Conservation (phyloP, 2,797 vertebrate species). For the Sebastes kiyomatsui region DNA sequence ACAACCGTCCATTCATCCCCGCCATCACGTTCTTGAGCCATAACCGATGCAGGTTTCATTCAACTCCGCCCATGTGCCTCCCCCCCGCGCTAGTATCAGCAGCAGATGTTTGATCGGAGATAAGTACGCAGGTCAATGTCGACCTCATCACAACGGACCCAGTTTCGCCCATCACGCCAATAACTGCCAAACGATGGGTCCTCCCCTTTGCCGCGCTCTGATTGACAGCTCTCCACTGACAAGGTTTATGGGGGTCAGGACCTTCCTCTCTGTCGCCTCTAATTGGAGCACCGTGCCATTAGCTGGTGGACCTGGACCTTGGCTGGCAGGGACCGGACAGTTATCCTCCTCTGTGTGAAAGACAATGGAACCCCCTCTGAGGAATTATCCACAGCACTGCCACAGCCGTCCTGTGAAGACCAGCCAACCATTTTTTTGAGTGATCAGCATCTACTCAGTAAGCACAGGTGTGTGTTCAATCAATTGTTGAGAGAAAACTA, state of each 20-base stretch:
- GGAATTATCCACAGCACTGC: conserved; percentile 44
- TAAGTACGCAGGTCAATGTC: conserved; percentile 74
- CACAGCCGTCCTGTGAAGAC: conserved; percentile 26
- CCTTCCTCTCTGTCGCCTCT: conserved; percentile 74
- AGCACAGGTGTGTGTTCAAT: conserved; percentile 59
- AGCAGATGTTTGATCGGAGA: conserved; percentile 80
- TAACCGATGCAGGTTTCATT: conserved; percentile 60
- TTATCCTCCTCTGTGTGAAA: conserved; percentile 47
- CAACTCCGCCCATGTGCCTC: conserved; percentile 24
- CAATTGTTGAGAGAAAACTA: conserved; percentile 52
- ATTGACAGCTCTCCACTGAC: conserved; percentile 76
- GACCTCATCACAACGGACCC: conserved; percentile 60
- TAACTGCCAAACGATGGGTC: conserved; percentile 65
- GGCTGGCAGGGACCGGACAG: conserved; percentile 48
- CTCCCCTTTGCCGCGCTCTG: conserved; percentile 56
- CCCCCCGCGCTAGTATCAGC: conserved; percentile 50
- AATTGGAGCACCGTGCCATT: conserved; percentile 69
- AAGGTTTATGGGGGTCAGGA: conserved; percentile 79
- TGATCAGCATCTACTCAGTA: conserved; percentile 53
- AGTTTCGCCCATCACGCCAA: conserved; percentile 62
- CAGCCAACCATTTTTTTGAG: conserved; percentile 33
- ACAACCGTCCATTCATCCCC: conserved; percentile 49
- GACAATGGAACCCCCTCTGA: conserved; percentile 55
- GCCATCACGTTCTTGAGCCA: conserved; percentile 46
- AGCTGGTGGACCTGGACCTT: conserved; percentile 66